phyloP scores from a whole-genome alignment of 1,140 invertebrate species.

The Gonioctena quinquepunctata region DNA sequence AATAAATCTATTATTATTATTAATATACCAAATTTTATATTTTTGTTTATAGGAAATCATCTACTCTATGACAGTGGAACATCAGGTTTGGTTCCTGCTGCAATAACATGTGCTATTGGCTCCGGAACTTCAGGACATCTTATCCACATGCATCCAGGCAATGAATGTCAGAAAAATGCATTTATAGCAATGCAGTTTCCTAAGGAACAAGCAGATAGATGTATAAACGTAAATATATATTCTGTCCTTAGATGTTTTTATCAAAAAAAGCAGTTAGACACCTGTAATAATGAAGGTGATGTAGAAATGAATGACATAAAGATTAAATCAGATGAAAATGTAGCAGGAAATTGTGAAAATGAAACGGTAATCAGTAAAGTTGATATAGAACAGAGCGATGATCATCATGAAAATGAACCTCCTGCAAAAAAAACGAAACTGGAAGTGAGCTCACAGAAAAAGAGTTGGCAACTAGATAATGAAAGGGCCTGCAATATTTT shows the following conservation, averaged over 20 bases:
- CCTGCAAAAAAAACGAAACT: conserved; percentile 39
- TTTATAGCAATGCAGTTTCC: conserved; percentile 78
- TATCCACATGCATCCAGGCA: conserved; percentile 79
- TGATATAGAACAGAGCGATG: conserved; percentile 29
- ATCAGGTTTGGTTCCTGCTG: conserved; percentile 79
- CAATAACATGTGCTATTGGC: conserved; percentile 76
- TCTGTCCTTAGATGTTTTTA: conserved; percentile 69
- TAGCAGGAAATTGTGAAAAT: not conserved
- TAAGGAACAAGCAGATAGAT: conserved; percentile 66
- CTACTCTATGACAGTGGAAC: conserved; percentile 87
- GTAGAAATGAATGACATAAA: not conserved
- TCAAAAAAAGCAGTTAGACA: conserved; percentile 55
- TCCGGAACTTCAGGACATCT: conserved; percentile 64
- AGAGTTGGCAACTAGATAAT: conserved; percentile 70
- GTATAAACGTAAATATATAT: conserved; percentile 73
- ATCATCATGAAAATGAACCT: conserved; percentile 18
- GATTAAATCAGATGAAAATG: not conserved
- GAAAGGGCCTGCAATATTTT: conserved; percentile 64
- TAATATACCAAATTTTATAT: too few relatives aligned
- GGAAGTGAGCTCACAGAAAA: conserved; percentile 51
- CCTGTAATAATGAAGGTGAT: not conserved
- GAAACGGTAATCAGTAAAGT: not conserved
- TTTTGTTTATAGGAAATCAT: conserved; percentile 57
- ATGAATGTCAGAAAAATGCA: conserved; percentile 75
- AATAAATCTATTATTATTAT: too few relatives aligned